Evolutionary conservation across 1,140 invertebrate genomes (phyloP), one percentile per base, ranked within the genome.

Genomic region (Zaprionus capensis): DNA sequence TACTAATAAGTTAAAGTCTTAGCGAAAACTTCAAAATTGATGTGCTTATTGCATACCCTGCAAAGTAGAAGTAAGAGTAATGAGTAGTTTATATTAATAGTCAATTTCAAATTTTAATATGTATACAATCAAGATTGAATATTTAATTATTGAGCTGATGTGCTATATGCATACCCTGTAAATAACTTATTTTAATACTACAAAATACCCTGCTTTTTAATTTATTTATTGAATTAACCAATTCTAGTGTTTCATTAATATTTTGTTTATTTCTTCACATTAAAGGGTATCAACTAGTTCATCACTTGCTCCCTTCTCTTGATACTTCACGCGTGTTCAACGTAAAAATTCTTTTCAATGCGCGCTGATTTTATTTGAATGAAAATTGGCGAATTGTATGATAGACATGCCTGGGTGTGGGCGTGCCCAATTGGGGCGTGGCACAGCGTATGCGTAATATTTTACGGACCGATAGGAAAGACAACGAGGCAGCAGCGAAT

Each of bases 331-430:
- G 59, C 44, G 20, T 61, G 34, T 26, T 58, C 41, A 28, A 64
- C 55, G 44, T 44, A 53, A 34, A 71, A 66, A 64, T 73, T 81
- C 72, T 76, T 82, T 56, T 55, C 56, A 62, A 66, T 77, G 64
- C 41, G 38, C 80, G 78, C 75, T 81, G 78, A 81, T 88, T 90
- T 88, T 88, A 88, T 88, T 88, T 88, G 85, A 88, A 88, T 90
- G 84, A 88, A 88, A 90, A 88, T 88, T 88, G 84, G 81, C 78
- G 81, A 88, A 88, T 88, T 88, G 84, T 87, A 84, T 87, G 85
- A 88, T 88, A 88, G 81, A 88, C 84, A 67, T 79, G 58, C 73
- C 63, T 20, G 77, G 72, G 55, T 71, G 62, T 70, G 70, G 84
- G 83, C 71, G 85, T 83, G 77, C 51, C 71, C 53, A 68, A 17